Evolutionary conservation across 2,113 vertebrate species (phyloP).

Genomic region (Promerops cafer): DNA sequence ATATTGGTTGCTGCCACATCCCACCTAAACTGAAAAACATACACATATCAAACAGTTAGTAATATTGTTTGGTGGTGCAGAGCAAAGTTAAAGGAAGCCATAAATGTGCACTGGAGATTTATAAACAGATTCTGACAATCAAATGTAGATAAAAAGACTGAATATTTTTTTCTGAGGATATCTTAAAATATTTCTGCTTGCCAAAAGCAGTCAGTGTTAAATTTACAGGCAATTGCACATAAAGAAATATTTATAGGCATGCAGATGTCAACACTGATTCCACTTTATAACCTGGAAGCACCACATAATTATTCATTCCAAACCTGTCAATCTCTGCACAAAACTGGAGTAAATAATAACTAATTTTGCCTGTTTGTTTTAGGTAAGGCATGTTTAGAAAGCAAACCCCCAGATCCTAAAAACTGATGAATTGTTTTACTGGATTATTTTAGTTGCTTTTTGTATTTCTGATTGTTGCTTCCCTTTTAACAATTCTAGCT

Average conservation of each 20-base stretch:
- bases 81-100: neutral
- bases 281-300: neutral
- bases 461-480: neutral
- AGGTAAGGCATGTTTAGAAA: neutral
- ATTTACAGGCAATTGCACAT: neutral
- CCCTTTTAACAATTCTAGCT: neutral
- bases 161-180: neutral
- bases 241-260: neutral
- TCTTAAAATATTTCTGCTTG: neutral
- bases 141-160: neutral
- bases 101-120: neutral
- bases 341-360: neutral
- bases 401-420: neutral
- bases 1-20: neutral
- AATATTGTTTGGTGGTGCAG: neutral
- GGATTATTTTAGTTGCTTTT: neutral
- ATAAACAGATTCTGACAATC: neutral
- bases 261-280: neutral
- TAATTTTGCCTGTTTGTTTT: neutral
- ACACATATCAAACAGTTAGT: neutral
- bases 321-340: neutral
- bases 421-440: neutral
- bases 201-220: neutral
- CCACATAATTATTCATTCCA: neutral
- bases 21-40: neutral